Evolutionary conservation across 1,140 invertebrate species (phyloP).

Genomic region (Drosophila pseudoananassae): DNA sequence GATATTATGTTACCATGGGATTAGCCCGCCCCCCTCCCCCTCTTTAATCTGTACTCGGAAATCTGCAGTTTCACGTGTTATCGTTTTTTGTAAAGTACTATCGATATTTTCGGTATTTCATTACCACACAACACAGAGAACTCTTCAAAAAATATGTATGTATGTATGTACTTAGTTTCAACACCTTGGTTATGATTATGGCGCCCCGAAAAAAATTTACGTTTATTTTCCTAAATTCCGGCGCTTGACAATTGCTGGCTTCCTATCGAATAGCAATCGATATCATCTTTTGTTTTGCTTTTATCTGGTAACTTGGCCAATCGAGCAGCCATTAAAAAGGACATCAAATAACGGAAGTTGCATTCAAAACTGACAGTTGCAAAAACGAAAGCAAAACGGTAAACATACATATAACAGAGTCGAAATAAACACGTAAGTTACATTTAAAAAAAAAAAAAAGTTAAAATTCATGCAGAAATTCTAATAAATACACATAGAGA

Average conservation of each 20-base stretch:
- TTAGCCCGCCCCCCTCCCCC: not conserved
- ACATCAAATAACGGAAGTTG: not conserved
- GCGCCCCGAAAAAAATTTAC: not conserved
- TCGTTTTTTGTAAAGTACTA: not conserved
- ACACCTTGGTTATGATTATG: not conserved
- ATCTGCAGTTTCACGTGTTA: not conserved
- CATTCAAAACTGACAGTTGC: not conserved
- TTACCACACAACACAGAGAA: slow-evolving; percentile 34
- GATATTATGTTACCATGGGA: not conserved
- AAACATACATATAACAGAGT: not conserved
- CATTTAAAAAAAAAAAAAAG: no score
- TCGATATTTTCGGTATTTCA: not conserved
- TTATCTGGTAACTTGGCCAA: not conserved
- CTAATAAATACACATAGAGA: not conserved
- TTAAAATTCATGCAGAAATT: not conserved
- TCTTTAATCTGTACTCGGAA: not conserved
- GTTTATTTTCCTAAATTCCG: not conserved
- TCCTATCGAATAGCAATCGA: not conserved
- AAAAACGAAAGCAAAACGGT: not conserved
- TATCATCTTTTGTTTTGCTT: not conserved
- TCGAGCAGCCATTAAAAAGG: not conserved
- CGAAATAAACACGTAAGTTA: no score
- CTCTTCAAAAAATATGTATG: slow-evolving; percentile 11
- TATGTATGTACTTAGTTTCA: slow-evolving; percentile 13
- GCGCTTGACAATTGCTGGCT: not conserved